phyloP scores from a whole-genome alignment of 2,888 invertebrate genomes.

The Nysson spinosus region DNA sequence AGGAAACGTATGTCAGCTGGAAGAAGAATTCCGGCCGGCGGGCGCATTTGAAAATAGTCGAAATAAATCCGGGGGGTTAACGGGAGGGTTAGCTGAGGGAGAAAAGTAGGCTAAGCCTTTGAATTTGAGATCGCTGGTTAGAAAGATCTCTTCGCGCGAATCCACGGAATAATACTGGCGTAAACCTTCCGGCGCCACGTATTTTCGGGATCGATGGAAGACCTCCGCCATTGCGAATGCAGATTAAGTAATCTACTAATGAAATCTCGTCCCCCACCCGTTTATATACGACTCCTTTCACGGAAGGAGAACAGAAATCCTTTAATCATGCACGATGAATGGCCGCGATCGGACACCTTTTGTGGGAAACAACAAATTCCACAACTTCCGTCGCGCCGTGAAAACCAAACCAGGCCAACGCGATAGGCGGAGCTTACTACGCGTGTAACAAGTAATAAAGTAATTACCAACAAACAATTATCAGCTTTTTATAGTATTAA shows the following conservation, averaged over 20 bases:
- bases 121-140: slow-evolving; percentile 37
- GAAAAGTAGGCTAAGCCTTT: slow-evolving; percentile 45
- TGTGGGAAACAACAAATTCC: slow-evolving; percentile 14
- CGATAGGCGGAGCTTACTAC: neutral
- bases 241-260: slow-evolving; percentile 51
- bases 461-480: too few species aligned
- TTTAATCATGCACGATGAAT: slow-evolving; percentile 36
- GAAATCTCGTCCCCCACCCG: slow-evolving; percentile 36
- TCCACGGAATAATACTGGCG: slow-evolving; percentile 39
- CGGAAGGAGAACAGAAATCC: slow-evolving; percentile 18
- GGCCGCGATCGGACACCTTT: slow-evolving; percentile 4
- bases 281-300: slow-evolving; percentile 8
- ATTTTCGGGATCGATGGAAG: slow-evolving; percentile 21
- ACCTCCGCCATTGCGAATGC: slow-evolving; percentile 47
- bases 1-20: neutral
- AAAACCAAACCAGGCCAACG: neutral
- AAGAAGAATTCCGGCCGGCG: neutral
- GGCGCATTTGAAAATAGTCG: neutral
- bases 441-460: too few species aligned
- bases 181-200: slow-evolving; percentile 22
- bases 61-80: slow-evolving; percentile 44
- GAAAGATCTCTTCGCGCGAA: slow-evolving; percentile 37
- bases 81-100: too few species aligned
- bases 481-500: too few species aligned
- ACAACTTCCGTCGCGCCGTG: too few species aligned